These are phyloP conservation scores for Nyctereutes procyonoides DNA, from an alignment of 2,113 vertebrate genomes.

Conservation along the genomic window DNA sequence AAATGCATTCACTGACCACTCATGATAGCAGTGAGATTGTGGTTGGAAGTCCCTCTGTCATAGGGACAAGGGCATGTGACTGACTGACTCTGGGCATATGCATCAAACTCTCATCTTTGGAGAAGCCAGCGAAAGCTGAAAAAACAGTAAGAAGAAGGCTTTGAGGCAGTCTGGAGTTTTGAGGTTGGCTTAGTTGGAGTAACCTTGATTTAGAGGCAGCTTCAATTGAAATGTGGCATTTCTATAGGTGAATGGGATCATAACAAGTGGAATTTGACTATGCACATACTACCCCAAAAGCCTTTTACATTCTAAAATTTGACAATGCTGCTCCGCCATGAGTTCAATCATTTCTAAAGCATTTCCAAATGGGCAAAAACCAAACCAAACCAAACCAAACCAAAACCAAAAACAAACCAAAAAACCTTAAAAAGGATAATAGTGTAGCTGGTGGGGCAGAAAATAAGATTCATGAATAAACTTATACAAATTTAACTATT, in stretches of 20 bases:
- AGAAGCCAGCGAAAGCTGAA: neutral
- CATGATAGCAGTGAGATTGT: neutral
- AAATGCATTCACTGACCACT: neutral
- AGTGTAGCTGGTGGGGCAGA: neutral
- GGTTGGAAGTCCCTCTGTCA: neutral
- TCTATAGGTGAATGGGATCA: neutral
- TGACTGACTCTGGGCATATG: neutral
- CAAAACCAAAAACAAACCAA: neutral
- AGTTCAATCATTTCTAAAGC: neutral
- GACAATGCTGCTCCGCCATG: neutral
- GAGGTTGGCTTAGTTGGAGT: neutral
- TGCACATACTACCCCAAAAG: neutral
- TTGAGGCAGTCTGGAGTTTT: neutral
- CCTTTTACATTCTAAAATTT: neutral
- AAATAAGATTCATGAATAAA: conserved; percentile 57
- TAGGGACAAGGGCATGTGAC: neutral
- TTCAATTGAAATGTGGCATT: neutral
- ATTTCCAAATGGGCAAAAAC: conserved; percentile 35
- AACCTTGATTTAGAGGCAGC: neutral
- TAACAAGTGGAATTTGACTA: neutral
- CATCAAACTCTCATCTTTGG: neutral
- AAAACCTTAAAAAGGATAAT: neutral
- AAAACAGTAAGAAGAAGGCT: neutral
- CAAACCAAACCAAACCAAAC: neutral
- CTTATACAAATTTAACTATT: neutral